These are phyloP conservation scores for Oryzias melastigma DNA, from an alignment of 2,113 vertebrate species.

Conservation along the genomic window DNA sequence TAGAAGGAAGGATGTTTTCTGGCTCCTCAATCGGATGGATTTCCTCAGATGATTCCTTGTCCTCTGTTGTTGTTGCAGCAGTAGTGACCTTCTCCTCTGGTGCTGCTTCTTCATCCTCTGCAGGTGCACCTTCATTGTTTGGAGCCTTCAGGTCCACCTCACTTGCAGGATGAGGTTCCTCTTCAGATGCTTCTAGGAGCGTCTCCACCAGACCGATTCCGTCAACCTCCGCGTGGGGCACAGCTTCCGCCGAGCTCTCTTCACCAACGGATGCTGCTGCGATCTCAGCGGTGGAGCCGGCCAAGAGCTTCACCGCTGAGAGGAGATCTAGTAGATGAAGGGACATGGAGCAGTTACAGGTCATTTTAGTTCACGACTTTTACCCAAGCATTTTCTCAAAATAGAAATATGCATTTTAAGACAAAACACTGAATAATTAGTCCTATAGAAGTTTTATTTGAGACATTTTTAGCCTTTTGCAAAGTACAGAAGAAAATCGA, in stretches of 20 bases:
- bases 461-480: too few relatives aligned
- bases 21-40: neutral
- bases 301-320: slow-evolving; percentile 52
- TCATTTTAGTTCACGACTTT: too few relatives aligned
- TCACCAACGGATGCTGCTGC: slow-evolving; percentile 64
- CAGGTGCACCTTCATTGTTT: slow-evolving; percentile 18
- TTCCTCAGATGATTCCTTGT: slow-evolving; percentile 3
- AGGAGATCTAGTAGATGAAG: slow-evolving; percentile 38
- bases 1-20: neutral
- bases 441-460: too few relatives aligned
- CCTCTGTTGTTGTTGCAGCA: slow-evolving; percentile 6
- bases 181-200: slow-evolving; percentile 3
- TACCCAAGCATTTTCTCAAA: too few relatives aligned
- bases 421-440: too few relatives aligned
- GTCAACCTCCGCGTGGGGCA: slow-evolving; percentile 29
- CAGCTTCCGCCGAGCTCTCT: slow-evolving; percentile 16
- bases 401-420: too few relatives aligned
- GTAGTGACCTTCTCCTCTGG: slow-evolving; percentile 5
- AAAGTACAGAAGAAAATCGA: too few relatives aligned
- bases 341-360: neutral
- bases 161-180: neutral
- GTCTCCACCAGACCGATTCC: neutral
- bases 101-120: slow-evolving; percentile 24
- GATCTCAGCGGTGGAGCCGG: slow-evolving; percentile 50
- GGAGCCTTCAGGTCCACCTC: slow-evolving; percentile 27